These are phyloP conservation scores for Varecia variegata DNA, from an alignment of 2,797 vertebrate genomes.

Conservation along the genomic window DNA sequence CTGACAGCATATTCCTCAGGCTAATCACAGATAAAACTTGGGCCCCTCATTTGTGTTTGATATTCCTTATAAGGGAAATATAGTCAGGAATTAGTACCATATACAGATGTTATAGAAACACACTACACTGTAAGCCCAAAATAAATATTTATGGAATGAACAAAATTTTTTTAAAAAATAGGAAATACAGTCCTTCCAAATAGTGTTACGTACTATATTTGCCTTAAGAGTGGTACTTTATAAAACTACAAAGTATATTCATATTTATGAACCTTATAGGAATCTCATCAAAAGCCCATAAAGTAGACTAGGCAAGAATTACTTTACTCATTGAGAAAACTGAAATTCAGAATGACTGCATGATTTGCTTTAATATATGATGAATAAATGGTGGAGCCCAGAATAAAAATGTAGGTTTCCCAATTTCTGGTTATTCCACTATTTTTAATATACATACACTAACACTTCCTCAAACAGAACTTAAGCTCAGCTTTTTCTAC, in stretches of 20 bases:
- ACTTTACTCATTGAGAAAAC: not conserved
- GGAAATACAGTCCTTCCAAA: not conserved
- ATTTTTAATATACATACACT: not conserved
- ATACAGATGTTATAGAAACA: not conserved
- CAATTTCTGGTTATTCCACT: constrained; percentile 8
- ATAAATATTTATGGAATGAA: not conserved
- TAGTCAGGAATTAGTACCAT: not conserved
- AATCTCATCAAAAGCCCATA: constrained; percentile 22
- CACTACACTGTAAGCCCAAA: not conserved
- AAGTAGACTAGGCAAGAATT: not conserved
- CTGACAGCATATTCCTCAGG: not conserved
- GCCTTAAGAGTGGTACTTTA: not conserved
- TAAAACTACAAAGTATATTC: not conserved
- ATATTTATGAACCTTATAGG: not conserved
- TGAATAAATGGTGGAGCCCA: not conserved
- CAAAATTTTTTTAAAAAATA: not conserved
- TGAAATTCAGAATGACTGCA: not conserved
- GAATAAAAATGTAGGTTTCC: not conserved
- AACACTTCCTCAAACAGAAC: not conserved
- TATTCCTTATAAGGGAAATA: not conserved
- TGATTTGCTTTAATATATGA: not conserved
- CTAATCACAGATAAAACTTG: not conserved
- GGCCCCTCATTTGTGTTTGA: not conserved
- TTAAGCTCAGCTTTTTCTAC: not conserved
- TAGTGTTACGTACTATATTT: not conserved